Percentiles rank a stretch among this genome's conserved stretches.
Conservation (phyloP, 2,888 invertebrate species). For the Phyllotreta striolata region DNA sequence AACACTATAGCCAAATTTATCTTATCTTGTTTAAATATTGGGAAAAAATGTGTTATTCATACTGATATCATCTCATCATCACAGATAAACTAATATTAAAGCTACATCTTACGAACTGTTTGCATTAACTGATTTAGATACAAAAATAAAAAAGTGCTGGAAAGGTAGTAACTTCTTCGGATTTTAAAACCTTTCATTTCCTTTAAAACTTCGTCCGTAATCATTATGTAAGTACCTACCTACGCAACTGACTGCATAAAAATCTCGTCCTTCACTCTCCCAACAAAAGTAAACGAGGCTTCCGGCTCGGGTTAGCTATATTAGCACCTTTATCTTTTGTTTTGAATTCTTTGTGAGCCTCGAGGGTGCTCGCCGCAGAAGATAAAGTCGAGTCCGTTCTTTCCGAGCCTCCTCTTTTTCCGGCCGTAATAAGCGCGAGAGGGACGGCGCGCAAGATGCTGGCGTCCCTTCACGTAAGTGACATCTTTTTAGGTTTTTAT, state of each 20-base stretch:
- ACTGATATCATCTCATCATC: constrained; percentile 4
- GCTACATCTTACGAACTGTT: neutral
- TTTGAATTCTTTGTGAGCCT: constrained; percentile 44
- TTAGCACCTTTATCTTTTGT: constrained; percentile 50
- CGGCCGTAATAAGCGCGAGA: constrained; percentile 25
- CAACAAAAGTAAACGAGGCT: constrained; percentile 36
- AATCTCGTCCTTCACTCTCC: constrained; percentile 8
- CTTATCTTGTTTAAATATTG: constrained; percentile 39
- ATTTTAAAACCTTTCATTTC: too few relatives aligned
- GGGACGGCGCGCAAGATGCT: constrained; percentile 33
- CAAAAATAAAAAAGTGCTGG: too few relatives aligned
- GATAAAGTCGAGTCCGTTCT: constrained; percentile 40
- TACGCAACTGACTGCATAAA: constrained; percentile 2
- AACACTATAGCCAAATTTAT: constrained; percentile 26
- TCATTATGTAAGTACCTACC: too few relatives aligned
- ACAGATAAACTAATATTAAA: neutral
- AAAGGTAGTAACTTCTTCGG: too few relatives aligned
- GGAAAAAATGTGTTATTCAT: constrained; percentile 32
- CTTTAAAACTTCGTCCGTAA: too few relatives aligned
- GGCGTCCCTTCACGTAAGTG: constrained; percentile 40
- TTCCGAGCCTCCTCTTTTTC: constrained; percentile 12
- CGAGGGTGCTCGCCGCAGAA: constrained; percentile 29
- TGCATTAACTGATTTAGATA: too few relatives aligned
- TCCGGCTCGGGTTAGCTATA: constrained; percentile 43
- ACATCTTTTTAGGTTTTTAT: constrained; percentile 43